phyloP scores from a whole-genome alignment of 2,113 vertebrate genomes.

The Sturnira hondurensis region DNA sequence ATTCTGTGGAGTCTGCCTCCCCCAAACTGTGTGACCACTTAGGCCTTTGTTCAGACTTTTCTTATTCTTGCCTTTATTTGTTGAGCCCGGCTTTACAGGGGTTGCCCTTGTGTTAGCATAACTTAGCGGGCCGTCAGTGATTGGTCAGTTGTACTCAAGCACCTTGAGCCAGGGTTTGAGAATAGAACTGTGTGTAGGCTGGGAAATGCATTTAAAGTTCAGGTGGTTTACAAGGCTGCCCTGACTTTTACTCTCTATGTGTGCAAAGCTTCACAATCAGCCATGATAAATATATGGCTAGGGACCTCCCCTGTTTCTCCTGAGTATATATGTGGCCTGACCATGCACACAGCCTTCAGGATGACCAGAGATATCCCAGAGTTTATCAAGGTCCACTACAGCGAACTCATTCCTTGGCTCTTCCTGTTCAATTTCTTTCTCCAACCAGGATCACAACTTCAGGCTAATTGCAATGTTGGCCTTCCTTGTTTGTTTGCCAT shows the following conservation, averaged over 20 bases:
- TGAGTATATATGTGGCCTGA: background rate
- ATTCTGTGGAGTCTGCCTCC: background rate
- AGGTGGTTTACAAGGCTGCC: background rate
- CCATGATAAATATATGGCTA: background rate
- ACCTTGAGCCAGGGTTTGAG: background rate
- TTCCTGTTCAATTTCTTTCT: background rate
- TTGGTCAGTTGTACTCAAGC: background rate
- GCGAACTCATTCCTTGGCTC: background rate
- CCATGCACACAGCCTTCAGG: background rate
- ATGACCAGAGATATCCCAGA: background rate
- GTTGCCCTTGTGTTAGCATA: background rate
- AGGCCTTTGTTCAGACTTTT: background rate
- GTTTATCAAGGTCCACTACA: background rate
- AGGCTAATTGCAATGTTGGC: background rate
- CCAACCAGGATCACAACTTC: background rate
- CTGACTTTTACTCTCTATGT: background rate
- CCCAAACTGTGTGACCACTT: background rate
- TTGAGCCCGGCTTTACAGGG: background rate
- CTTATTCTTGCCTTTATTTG: background rate
- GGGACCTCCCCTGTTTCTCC: background rate
- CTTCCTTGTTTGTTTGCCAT: background rate
- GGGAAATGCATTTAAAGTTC: background rate
- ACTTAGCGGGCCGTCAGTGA: background rate
- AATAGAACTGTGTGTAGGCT: background rate
- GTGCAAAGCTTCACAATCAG: background rate